phyloP scores from a whole-genome alignment of 2,113 vertebrate species.

The Todiramphus chloris region DNA sequence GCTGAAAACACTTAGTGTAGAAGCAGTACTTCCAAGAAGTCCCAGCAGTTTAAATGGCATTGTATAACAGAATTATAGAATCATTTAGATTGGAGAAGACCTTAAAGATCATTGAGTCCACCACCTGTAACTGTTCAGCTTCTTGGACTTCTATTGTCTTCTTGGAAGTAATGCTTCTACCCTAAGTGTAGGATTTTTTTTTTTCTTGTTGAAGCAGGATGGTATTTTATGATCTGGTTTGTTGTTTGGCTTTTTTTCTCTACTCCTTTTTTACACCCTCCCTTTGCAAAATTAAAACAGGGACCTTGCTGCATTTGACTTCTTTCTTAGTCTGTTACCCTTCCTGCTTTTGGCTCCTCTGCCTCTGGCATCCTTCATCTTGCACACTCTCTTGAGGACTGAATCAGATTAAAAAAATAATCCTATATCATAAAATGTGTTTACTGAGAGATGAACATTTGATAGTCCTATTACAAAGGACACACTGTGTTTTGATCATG shows the following conservation, averaged over 20 bases:
- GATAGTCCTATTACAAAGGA: conserved; percentile 6
- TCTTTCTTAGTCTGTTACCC: neutral
- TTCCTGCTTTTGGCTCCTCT: neutral
- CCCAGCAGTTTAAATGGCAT: neutral
- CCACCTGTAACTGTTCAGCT: neutral
- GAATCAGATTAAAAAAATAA: neutral
- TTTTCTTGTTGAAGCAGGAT: neutral
- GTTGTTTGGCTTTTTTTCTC: no score
- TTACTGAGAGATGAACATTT: neutral
- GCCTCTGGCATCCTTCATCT: neutral
- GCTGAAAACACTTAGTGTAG: neutral
- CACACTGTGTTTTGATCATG: neutral
- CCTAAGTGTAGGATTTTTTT: neutral
- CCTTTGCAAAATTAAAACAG: neutral
- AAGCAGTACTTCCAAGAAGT: neutral
- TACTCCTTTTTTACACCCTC: rapidly evolving
- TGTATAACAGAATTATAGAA: neutral
- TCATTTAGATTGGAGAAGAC: neutral
- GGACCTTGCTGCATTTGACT: neutral
- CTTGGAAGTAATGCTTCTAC: neutral
- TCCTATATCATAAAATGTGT: neutral
- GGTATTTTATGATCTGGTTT: neutral
- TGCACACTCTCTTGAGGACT: neutral
- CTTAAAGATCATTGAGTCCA: neutral
- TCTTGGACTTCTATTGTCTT: neutral